Percentiles rank a stretch among this genome's conserved stretches.
These are phyloP conservation scores for Dinomys branickii DNA, from an alignment of 2,113 vertebrate genomes.

Conservation along the genomic window DNA sequence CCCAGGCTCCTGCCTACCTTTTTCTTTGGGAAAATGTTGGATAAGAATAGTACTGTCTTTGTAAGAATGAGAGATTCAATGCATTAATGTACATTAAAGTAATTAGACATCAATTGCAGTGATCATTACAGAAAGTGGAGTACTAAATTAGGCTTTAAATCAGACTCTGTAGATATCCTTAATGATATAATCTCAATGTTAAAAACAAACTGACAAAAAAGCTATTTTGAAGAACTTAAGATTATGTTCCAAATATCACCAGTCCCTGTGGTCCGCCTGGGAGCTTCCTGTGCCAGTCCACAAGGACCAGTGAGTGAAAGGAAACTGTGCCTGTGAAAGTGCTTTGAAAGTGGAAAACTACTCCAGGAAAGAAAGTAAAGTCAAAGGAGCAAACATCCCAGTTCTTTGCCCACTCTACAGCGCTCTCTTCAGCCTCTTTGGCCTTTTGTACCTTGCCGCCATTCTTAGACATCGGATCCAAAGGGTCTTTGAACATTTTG, in stretches of 20 bases:
- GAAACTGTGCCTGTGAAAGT: neutral
- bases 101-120: neutral
- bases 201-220: neutral
- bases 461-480: rapidly evolving
- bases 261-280: neutral
- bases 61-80: neutral
- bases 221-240: neutral
- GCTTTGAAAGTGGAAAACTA: slow-evolving; percentile 3
- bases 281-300: neutral
- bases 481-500: neutral
- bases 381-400: neutral
- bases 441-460: neutral
- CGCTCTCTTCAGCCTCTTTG: neutral
- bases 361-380: neutral
- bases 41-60: neutral
- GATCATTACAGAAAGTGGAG: neutral
- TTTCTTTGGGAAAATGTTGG: neutral
- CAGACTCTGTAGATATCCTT: neutral
- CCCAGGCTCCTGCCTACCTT: neutral
- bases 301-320: neutral
- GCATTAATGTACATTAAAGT: neutral
- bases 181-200: neutral
- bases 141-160: neutral
- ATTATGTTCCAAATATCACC: neutral
- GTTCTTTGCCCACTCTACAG: neutral